Base-by-base conservation (phyloP, 1,140 invertebrate genomes). In the Zelostemma sp. region DNA sequence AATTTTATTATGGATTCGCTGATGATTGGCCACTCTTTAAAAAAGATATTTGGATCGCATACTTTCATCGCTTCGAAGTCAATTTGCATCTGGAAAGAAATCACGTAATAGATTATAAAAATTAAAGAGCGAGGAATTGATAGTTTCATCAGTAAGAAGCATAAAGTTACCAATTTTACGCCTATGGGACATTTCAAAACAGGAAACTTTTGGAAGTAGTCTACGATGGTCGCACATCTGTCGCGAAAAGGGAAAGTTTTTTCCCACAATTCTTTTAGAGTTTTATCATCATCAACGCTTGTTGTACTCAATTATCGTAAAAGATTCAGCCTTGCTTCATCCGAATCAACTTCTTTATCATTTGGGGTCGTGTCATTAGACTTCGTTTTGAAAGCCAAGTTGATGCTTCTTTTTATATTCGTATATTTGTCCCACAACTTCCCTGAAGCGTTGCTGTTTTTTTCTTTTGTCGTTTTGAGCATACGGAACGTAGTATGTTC, bases 341-440 rank as follows among this genome's bases (percentile, higher is more conserved):
- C 51, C 17, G 51, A 38, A 14, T 38, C n/a, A 5, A 11, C 14
- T 38, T 41, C 51, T 19, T 21, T 14, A 9, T 4, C 3, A n/a
- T 11, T 38, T 38, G 9, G 9, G 11, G 2, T 40, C 40, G 35
- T 18, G 40, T 41, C 6, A 54, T 25, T 14, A 11, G 15, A 3
- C 5, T 12, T 6, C 6, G 12, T 54, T 40, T 54, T 21, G 6
- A 21, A 14, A 43, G 25, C 38, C 15, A 19, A 28, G 11, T 31
- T 41, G 9, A 54, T 28, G 4, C 11, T 11, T 28, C 18, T 12
- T 28, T 57, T 57, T 1, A 57, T 35, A 11, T 57, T 47, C n/a
- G 41, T 47, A 25, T 58, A 58, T 49, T 46, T 35, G 14, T 49
- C 46, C 43, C 43, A 58, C 6, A 58, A 31, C 48, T 58, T 58